phyloP scores from a whole-genome alignment of 2,888 invertebrate genomes.

The Scaptomyza flava region DNA sequence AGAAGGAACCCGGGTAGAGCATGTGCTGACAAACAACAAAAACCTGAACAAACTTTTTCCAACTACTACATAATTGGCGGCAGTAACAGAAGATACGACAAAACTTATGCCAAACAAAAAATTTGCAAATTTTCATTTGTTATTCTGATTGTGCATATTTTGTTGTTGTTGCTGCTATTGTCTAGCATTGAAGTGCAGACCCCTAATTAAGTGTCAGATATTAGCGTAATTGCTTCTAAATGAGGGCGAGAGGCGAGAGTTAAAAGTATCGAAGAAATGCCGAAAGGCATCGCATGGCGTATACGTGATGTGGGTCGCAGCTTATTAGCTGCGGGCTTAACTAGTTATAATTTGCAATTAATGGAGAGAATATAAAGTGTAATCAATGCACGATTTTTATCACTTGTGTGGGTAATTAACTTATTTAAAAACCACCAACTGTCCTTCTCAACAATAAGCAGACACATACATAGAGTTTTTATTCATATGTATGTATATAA shows the following conservation, averaged over 20 bases:
- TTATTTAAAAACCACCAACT: slow-evolving; percentile 28
- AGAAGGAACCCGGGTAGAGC: slow-evolving; percentile 10
- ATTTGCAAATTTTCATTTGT: slow-evolving; percentile 29
- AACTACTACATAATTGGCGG: slow-evolving; percentile 37
- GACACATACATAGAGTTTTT: slow-evolving; percentile 16
- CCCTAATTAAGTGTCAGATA: slow-evolving; percentile 66
- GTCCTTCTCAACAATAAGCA: slow-evolving; percentile 2
- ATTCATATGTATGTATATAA: slow-evolving; percentile 34
- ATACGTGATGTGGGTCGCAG: slow-evolving; percentile 42
- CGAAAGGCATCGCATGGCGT: slow-evolving; percentile 38
- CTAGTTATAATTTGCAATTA: slow-evolving; percentile 43
- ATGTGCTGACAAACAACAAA: slow-evolving; percentile 53
- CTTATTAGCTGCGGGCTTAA: slow-evolving; percentile 9
- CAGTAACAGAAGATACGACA: slow-evolving; percentile 28
- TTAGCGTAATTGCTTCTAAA: slow-evolving; percentile 71
- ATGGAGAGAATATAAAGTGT: slow-evolving; percentile 31
- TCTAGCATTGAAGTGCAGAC: slow-evolving; percentile 1
- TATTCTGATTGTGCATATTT: slow-evolving; percentile 20
- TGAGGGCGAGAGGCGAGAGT: slow-evolving; percentile 2
- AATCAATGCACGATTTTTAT: slow-evolving; percentile 48
- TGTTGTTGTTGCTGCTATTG: slow-evolving; percentile 24
- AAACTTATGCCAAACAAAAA: slow-evolving; percentile 40
- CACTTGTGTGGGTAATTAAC: slow-evolving; percentile 62
- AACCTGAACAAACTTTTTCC: slow-evolving; percentile 59
- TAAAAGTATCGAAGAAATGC: not conserved